These are phyloP conservation scores for Miniopterus natalensis DNA, from an alignment of 2,113 vertebrate genomes.

Conservation along the genomic window DNA sequence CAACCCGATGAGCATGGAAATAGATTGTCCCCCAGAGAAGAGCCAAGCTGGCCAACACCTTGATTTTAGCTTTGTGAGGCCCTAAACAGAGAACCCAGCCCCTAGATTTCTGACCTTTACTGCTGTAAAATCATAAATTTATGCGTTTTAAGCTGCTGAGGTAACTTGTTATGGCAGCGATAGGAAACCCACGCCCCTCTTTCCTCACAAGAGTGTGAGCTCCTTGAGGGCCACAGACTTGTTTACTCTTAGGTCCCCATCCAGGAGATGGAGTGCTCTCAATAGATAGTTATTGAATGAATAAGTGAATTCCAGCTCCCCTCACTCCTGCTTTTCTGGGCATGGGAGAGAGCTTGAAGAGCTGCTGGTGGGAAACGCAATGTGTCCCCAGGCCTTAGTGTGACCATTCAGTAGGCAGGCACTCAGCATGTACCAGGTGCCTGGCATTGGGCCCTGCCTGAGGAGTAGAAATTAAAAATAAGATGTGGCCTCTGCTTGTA, in stretches of 20 bases:
- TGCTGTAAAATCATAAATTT: not conserved
- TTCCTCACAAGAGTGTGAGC: not conserved
- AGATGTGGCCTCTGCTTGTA: not conserved
- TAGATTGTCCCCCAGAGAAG: not conserved
- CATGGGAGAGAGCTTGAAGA: not conserved
- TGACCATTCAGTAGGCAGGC: not conserved
- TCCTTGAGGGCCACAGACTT: not conserved
- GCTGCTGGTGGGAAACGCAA: not conserved
- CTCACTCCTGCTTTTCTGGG: not conserved
- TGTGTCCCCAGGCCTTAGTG: accelerated
- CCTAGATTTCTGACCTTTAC: not conserved
- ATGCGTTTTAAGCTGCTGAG: too few relatives aligned
- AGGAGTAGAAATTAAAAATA: not conserved
- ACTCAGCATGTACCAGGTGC: not conserved
- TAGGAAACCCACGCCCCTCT: not conserved
- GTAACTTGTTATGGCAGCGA: not conserved
- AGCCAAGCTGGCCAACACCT: not conserved
- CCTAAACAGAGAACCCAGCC: not conserved
- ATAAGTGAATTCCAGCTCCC: not conserved
- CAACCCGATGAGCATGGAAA: not conserved
- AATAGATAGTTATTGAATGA: not conserved
- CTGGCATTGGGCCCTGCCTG: not conserved
- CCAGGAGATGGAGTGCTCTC: not conserved
- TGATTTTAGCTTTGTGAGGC: not conserved
- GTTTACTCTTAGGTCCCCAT: not conserved